Evolutionary conservation across 92 coral and sea anemone genomes (phyloP), one percentile per base, ranked within the genome.

Genomic region (Zoanthus gigantus): DNA sequence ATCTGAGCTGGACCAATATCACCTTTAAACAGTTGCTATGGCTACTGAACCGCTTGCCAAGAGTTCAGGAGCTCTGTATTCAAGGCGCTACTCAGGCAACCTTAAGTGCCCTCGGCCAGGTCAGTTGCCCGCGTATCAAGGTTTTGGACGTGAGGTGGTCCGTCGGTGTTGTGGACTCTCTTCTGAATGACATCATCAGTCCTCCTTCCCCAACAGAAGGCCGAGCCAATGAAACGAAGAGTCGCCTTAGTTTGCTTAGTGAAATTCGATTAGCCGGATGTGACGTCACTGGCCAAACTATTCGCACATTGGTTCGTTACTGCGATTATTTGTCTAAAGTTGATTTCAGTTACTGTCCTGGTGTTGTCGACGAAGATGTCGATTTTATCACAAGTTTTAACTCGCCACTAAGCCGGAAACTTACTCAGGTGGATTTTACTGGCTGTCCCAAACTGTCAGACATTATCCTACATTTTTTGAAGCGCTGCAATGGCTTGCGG

Each of bases 141-240:
- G 95, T 95, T 78, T 93, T 97, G 87, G 96, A 97, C 65, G 90
- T 97, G 56, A 97, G 99, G 83, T 97, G 99, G 99, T 95, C 99
- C 15, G 91, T 91, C 16, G 96, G 98, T 30, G 92, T 97, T 44
- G 92, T 95, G 2, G 99, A 97, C 79, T 84, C 92, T n/a, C 90
- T 97, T n/a, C 79, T 97, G 68, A 92, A 91, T 56, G 98, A 97
- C 34, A 88, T 97, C 58, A 65, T 97, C 65, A 89, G 91, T 15
- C 94, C 94, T 4, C 85, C 94, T 10, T 96, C 98, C 10, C 91
- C 96, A 15, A 54, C 94, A n/a, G 96, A 94, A 78, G 90, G 95
- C 54, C 95, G 98, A 18, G 89, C 99, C 74, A 95, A 95, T 87
- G 98, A 97, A 74, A 91, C 89, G 58, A 92, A 90, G 71, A 95